phyloP scores from a whole-genome alignment of 2,888 invertebrate genomes.

The Aplocera efformata region DNA sequence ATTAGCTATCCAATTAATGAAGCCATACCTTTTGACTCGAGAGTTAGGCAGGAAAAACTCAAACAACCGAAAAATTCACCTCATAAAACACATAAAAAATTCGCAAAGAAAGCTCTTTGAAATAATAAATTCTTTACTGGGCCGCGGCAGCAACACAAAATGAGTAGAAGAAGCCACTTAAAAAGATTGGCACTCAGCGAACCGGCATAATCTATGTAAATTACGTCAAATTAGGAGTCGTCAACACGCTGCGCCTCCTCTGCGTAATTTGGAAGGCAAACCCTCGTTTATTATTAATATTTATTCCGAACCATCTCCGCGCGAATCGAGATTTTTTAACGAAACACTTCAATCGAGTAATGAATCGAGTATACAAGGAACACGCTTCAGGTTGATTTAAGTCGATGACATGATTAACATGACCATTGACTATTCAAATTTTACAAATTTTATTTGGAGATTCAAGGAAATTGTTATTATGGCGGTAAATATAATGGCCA shows the following conservation, averaged over 20 bases:
- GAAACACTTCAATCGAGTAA: constrained; percentile 60
- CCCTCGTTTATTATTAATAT: constrained; percentile 80
- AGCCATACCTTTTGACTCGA: constrained; percentile 18
- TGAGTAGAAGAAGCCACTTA: constrained; percentile 77
- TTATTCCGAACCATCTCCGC: constrained; percentile 67
- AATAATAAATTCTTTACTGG: constrained; percentile 71
- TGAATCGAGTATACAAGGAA: constrained; percentile 60
- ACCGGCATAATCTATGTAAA: constrained; percentile 80
- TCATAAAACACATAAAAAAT: constrained; percentile 48
- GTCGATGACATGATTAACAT: constrained; percentile 3
- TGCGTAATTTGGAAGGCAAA: constrained; percentile 73
- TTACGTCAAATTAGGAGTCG: constrained; percentile 79
- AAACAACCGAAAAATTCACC: constrained; percentile 36
- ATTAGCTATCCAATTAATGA: constrained; percentile 23
- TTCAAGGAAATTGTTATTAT: too few relatives aligned
- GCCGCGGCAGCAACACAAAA: constrained; percentile 68
- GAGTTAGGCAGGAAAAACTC: constrained; percentile 27
- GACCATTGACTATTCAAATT: constrained; percentile 1
- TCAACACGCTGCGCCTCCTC: constrained; percentile 71
- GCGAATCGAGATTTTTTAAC: constrained; percentile 53
- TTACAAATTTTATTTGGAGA: constrained; percentile 8
- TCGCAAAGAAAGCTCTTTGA: constrained; percentile 51
- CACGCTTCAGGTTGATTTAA: constrained; percentile 21
- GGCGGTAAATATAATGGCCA: too few relatives aligned
- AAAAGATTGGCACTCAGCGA: constrained; percentile 80